Evolutionary conservation across 2,113 vertebrate genomes (phyloP), one percentile per base, ranked within the genome.

Genomic region (Salvator merianae): DNA sequence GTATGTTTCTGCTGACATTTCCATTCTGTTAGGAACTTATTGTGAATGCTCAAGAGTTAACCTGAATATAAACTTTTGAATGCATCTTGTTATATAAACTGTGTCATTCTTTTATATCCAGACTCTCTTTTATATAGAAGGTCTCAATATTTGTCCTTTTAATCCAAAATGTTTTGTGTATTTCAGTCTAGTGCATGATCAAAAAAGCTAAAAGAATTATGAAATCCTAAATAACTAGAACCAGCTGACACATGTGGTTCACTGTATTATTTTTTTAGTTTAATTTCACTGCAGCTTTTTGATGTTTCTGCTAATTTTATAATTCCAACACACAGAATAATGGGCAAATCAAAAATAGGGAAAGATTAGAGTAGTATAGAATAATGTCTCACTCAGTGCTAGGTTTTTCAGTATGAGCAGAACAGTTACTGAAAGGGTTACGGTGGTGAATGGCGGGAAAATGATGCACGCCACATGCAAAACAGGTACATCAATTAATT

Each of bases 11-110:
- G 47, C 14, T 71, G 28, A 32, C 13, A 71, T 71, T 81, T 81
- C 5, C 50, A 53, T 38, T 81, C 6, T 71, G 10, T 81, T 55
- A 28, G 47, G 40, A 38, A 13, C 16, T 32, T 40, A 26, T 55
- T 28, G 20, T 69, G 32, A 71, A 59, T 34, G 40, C 18, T 68
- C 8, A 28, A n/a, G 34, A 70, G 63, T 71, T 71, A 47, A 81
- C 20, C 65, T 80, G 65, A 47, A 70, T 69, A 80, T 69, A 80
- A 69, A 69, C 30, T 70, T n/a, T 80, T 80, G 30, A 34, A 69
- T 70, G 50, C n/a, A 32, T 26, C 65, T 69, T 69, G 30, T 69
- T 69, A 68, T 66, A 79, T 66, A 79, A 47, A 70, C 78, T 50
- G 28, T 65, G 40, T 69, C 66, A 81, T 28, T 81, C 47, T 32